phyloP scores from a whole-genome alignment of 2,113 vertebrate species.

The Prunella himalayana region DNA sequence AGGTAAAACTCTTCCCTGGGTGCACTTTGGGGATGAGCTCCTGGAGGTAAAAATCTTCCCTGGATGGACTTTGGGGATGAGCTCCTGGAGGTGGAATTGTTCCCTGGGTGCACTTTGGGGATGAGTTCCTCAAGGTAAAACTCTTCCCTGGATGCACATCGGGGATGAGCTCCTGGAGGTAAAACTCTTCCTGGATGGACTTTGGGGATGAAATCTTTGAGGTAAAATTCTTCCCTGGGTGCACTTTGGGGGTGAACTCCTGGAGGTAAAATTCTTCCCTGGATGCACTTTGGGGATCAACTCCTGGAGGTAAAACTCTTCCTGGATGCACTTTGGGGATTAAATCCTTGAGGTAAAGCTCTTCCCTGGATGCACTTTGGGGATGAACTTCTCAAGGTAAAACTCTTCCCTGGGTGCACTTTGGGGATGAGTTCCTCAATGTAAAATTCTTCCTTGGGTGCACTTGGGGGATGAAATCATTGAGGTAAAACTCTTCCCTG shows the following conservation, averaged over 20 bases:
- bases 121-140: neutral
- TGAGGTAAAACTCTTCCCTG: neutral
- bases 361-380: neutral
- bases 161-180: neutral
- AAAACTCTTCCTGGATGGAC: neutral
- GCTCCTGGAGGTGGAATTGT: rapidly evolving
- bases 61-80: neutral
- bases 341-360: conserved; percentile 80
- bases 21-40: neutral
- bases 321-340: conserved; percentile 80
- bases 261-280: neutral
- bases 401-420: neutral
- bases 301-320: neutral
- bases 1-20: neutral
- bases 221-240: neutral
- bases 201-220: neutral
- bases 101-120: neutral
- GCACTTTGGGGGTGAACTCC: neutral
- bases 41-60: neutral
- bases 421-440: neutral
- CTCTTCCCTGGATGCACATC: too few species aligned
- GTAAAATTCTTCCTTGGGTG: neutral
- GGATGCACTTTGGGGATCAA: neutral
- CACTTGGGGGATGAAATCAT: neutral
- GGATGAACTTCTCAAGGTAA: neutral